Evolutionary conservation across 2,797 vertebrate genomes (phyloP), one percentile per base, ranked within the genome.

Genomic region (Melanogrammus aeglefinus): DNA sequence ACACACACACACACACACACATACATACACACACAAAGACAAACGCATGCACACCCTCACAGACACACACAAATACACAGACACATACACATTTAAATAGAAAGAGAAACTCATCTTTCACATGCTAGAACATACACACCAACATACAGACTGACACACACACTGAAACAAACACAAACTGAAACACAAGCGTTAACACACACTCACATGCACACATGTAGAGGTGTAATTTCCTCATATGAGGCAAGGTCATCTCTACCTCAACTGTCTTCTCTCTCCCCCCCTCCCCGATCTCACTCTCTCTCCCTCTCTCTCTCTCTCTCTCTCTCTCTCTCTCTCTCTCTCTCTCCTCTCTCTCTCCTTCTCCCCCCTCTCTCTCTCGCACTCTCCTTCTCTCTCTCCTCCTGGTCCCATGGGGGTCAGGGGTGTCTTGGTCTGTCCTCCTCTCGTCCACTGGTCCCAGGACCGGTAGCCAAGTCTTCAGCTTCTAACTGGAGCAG

Each of bases 401-500:
- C 77, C 76, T 51, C 78, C 73, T 73, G 38, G 87, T 81, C 82
- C 84, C 84, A 88, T 72, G 84, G 47, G 3, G 47, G 14, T 21
- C 47, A 16, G 18, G 16, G 47, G 47, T 51, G 16, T 51, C 14
- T 51, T 6, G 14, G 16, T 51, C 47, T 51, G 47, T 51, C 47
- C 87, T 84, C 83, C 72, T 76, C 79, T 86, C 80, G 80, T 90
- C 83, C 81, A 76, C 85, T 87, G 82, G 83, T 83, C 86, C 78
- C 82, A 51, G 82, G 81, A 86, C 81, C 80, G 82, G 81, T 63
- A 78, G 81, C 77, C 63, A 77, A 88, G 78, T 86, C 86, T 83
- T 81, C 6, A 80, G 74, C 73, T 76, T 84, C 71, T 86, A 91
- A 91, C 85, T 92, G 82, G 90, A 91, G 88, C 86, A 88, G 84